A percentile compares a stretch with the other conserved stretches of the same genome.
Evolutionary conservation across 2,113 vertebrate genomes (phyloP).

Genomic region (Nothobranchius kuhntae): DNA sequence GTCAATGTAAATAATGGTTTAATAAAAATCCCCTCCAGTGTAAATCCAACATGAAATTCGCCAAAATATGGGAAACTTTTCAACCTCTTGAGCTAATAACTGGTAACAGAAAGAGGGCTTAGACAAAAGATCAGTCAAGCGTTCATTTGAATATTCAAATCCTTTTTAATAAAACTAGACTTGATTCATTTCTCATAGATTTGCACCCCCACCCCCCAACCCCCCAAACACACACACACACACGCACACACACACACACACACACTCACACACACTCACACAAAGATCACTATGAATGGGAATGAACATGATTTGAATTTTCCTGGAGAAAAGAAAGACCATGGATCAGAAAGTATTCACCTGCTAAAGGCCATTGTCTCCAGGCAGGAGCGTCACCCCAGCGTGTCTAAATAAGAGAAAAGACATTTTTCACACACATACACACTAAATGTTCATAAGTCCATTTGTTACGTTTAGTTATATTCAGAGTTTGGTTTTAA

Average conservation of each 20-base stretch:
- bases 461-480: not conserved
- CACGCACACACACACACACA: slow-evolving; percentile 21
- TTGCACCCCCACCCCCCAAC: slow-evolving; percentile 28
- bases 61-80: slow-evolving; percentile 78
- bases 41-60: slow-evolving; percentile 79
- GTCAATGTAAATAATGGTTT: slow-evolving; percentile 83
- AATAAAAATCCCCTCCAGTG: slow-evolving; percentile 78
- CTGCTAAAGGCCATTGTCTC: slow-evolving; percentile 51
- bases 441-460: not conserved
- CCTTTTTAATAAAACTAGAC: slow-evolving; percentile 79
- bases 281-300: slow-evolving; percentile 62
- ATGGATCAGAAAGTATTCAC: slow-evolving; percentile 50
- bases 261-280: slow-evolving; percentile 1
- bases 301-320: slow-evolving; percentile 74
- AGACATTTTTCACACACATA: not conserved
- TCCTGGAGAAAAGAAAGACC: slow-evolving; percentile 27
- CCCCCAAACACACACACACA: slow-evolving; percentile 25
- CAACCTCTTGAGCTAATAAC: slow-evolving; percentile 82
- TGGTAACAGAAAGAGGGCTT: slow-evolving; percentile 77
- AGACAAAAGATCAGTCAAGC: slow-evolving; percentile 84
- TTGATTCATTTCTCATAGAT: slow-evolving; percentile 77
- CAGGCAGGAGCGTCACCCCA: not conserved
- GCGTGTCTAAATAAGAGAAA: slow-evolving; percentile 5
- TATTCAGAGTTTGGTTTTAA: too few species aligned
- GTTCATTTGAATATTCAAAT: slow-evolving; percentile 85